Percentiles rank a stretch among this genome's conserved stretches.
These are phyloP conservation scores for Bugula neritina DNA, from an alignment of 2,888 invertebrate species.

Conservation along the genomic window DNA sequence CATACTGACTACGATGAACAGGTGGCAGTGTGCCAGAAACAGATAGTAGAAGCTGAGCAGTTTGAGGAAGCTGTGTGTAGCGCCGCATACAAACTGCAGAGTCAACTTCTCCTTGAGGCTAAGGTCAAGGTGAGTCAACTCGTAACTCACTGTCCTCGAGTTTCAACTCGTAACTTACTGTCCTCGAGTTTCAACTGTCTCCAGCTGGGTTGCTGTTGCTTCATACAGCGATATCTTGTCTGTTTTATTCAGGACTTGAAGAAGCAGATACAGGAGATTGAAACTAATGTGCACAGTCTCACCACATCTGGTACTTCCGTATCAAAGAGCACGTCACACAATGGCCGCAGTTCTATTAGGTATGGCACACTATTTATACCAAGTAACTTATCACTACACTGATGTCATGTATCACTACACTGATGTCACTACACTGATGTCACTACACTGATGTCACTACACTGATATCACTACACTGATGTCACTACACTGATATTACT, in stretches of 20 bases:
- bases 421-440: background rate
- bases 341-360: slow-evolving; percentile 19
- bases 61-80: slow-evolving; percentile 4
- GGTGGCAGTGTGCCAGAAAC: slow-evolving; percentile 1
- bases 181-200: too few relatives aligned
- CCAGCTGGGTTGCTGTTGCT: background rate
- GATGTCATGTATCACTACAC: background rate
- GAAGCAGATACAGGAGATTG: slow-evolving; percentile 8
- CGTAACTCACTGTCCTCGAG: background rate
- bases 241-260: slow-evolving; percentile 4
- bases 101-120: slow-evolving; percentile 7
- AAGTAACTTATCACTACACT: background rate
- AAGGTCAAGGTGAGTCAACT: slow-evolving; percentile 23
- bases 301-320: background rate
- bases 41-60: background rate
- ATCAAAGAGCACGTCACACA: background rate
- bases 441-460: background rate
- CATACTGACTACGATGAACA: slow-evolving; percentile 7
- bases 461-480: too few relatives aligned
- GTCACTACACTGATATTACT: too few relatives aligned
- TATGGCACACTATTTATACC: background rate
- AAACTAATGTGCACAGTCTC: slow-evolving; percentile 5
- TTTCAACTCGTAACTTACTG: background rate
- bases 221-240: background rate
- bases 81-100: slow-evolving; percentile 9